A percentile compares a stretch with the other conserved stretches of the same genome.
These are phyloP conservation scores for Opisthocomus hoazin DNA, from an alignment of 2,113 vertebrate species.

Conservation along the genomic window DNA sequence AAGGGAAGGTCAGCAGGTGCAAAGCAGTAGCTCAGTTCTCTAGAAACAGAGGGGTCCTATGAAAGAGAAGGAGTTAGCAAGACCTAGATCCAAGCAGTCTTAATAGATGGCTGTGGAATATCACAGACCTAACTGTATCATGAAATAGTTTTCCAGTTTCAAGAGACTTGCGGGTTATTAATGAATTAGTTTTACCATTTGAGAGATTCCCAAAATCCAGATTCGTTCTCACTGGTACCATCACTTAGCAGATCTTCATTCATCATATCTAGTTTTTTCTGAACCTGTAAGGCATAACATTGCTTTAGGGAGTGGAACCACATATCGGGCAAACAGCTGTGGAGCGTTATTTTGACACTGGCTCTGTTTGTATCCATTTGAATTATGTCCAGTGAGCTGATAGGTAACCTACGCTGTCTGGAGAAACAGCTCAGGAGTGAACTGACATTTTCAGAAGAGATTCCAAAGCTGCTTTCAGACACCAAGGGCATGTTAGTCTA, in stretches of 20 bases:
- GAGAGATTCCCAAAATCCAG: slow-evolving; percentile 95
- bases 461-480: background rate
- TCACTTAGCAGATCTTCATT: slow-evolving; percentile 95
- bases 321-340: background rate
- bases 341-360: background rate
- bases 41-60: background rate
- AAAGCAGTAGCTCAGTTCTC: background rate
- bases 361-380: background rate
- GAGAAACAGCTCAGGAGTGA: background rate
- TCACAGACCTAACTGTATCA: background rate
- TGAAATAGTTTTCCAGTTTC: background rate
- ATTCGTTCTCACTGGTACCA: slow-evolving; percentile 82
- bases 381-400: background rate
- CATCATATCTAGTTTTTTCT: slow-evolving; percentile 94
- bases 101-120: background rate
- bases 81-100: background rate
- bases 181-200: slow-evolving; percentile 77
- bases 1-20: background rate
- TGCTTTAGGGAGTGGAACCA: background rate
- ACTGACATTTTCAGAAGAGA: background rate
- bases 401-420: background rate
- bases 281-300: slow-evolving; percentile 76
- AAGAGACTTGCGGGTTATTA: background rate
- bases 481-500: background rate
- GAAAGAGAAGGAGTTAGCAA: background rate